Base-by-base conservation (phyloP, 2,888 invertebrate species). In the Phlogophora meticulosa region DNA sequence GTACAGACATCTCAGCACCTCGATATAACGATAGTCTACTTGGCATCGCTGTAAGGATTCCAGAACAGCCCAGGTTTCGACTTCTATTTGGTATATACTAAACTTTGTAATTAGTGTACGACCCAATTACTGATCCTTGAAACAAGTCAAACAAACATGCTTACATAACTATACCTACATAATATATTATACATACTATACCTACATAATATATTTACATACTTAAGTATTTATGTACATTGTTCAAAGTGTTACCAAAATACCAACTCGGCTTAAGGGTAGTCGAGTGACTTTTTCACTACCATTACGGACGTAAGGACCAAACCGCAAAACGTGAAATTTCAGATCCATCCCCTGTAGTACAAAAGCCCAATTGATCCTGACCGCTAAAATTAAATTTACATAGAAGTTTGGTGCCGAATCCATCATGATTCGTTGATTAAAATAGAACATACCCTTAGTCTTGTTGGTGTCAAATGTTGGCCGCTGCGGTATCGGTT, bases 291-390 rank as follows among this genome's bases (percentile, higher is more conserved):
- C 46, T 40, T 64, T 62, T 43, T 49, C 20, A 38, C n/a, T 53
- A 43, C 53, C 45, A 46, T 53, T 45, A 40, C 38, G 42, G 15
- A 38, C 11, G 38, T 34, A 65, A 22, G 15, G 40, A 49, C n/a
- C 9, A 38, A 55, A 61, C 71, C 65, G 4, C 58, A 70, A 53
- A 51, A 65, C 32, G n/a, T 15, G 34, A 24, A 43, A 56, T 59
- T 55, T 62, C 58, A 36, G 20, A 63, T 28, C 38, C 38, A n/a
- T 48, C 49, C 11, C 20, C 7, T 2, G 11, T 46, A 38, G 34
- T 58, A 46, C 43, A 51, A 28, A 36, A 52, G 40, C 52, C 45
- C 15, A 32, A 57, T 56, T 75, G 56, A 52, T 64, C 60, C 42
- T 24, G 48, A 32, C 20, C 11, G 55, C 36, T 17, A 17, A n/a